phyloP scores from a whole-genome alignment of 2,888 invertebrate genomes.

The Phoenoteleia sp. region DNA sequence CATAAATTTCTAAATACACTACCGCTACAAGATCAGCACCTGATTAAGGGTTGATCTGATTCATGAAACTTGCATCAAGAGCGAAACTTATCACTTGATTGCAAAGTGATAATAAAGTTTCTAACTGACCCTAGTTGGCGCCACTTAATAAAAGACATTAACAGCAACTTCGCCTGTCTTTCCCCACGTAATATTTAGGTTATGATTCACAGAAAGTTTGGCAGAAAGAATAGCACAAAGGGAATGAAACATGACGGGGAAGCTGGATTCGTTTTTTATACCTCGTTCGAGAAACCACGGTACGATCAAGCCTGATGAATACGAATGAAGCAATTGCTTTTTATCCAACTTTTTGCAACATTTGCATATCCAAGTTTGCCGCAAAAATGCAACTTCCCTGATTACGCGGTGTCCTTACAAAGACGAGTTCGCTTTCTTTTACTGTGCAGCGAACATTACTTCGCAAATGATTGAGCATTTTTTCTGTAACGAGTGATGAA shows the following conservation, averaged over 20 bases:
- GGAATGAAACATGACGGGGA: constrained; percentile 65
- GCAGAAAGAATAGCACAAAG: constrained; percentile 49
- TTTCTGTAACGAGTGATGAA: constrained; percentile 64
- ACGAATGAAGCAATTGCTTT: constrained; percentile 73
- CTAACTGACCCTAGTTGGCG: constrained; percentile 48
- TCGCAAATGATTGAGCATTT: constrained; percentile 66
- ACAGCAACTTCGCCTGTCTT: constrained; percentile 45
- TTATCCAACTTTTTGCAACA: constrained; percentile 64
- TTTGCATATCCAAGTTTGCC: constrained; percentile 71
- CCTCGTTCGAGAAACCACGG: constrained; percentile 60
- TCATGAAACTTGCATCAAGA: constrained; percentile 46
- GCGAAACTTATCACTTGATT: constrained; percentile 41
- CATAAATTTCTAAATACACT: constrained; percentile 3
- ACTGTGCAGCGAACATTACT: constrained; percentile 49
- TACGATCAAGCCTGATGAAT: constrained; percentile 69
- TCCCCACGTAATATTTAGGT: constrained; percentile 50
- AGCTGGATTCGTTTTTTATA: constrained; percentile 68
- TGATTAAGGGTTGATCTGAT: constrained; percentile 42
- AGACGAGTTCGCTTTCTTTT: constrained; percentile 66
- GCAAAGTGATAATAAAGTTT: constrained; percentile 58
- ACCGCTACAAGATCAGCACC: constrained; percentile 22
- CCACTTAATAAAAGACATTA: constrained; percentile 56
- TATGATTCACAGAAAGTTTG: constrained; percentile 55
- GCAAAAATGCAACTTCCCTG: constrained; percentile 70
- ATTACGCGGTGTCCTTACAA: constrained; percentile 65